These are phyloP conservation scores for Numenius phaeopus DNA, from an alignment of 2,797 vertebrate species.

Conservation along the genomic window DNA sequence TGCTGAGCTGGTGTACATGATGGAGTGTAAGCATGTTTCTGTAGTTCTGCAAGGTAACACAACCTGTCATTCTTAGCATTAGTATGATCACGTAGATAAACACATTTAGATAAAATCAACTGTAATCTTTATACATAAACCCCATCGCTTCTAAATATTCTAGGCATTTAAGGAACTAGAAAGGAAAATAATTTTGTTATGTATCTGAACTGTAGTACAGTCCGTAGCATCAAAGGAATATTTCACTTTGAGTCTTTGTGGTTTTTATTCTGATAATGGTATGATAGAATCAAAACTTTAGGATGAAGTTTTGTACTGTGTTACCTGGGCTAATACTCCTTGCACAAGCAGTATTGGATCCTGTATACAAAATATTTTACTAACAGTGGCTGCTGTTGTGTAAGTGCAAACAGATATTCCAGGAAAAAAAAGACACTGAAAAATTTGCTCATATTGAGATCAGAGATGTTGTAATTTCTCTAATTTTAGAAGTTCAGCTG, in stretches of 20 bases:
- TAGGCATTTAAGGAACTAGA: not conserved
- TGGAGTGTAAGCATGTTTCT: conserved; percentile 90
- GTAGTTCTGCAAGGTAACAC: conserved; percentile 92
- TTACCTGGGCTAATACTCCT: not conserved
- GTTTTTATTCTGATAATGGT: not conserved
- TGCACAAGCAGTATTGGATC: not conserved
- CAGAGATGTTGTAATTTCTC: not conserved
- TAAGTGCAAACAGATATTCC: not conserved
- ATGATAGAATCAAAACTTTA: not conserved
- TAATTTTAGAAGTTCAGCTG: not conserved
- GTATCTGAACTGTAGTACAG: not conserved
- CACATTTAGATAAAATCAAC: not conserved
- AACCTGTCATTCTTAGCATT: not conserved
- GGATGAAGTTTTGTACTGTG: not conserved
- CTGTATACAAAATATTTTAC: not conserved
- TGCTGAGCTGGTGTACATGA: conserved; percentile 89
- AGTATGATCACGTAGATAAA: not conserved
- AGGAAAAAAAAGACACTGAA: not conserved
- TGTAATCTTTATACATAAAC: not conserved
- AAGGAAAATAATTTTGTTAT: not conserved
- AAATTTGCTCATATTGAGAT: not conserved
- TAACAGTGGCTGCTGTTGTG: not conserved
- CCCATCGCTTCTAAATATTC: not conserved
- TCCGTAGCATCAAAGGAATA: not conserved
- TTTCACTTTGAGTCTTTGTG: not conserved